Base-by-base conservation (phyloP, 2,888 invertebrate species). In the Caenorhabditis afra region DNA sequence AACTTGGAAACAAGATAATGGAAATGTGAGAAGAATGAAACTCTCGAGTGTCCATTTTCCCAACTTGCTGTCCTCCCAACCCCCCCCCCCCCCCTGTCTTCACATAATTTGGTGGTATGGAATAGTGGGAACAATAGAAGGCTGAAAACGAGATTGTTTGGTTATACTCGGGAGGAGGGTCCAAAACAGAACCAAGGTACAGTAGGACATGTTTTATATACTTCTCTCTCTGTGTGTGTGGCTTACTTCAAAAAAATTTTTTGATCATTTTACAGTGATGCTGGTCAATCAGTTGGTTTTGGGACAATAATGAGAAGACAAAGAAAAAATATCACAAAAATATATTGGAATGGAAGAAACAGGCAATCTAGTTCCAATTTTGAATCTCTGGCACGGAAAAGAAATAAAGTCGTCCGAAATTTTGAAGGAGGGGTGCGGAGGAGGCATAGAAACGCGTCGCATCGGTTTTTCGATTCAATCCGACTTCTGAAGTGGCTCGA, bases 181-280 rank as follows among this genome's bases (percentile, higher is more conserved):
- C 49, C 58, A 59, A 65, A 58, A 70, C 64, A 77, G 65, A 70
- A 58, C 64, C 70, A 65, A 61, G 45, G 59, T 70, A 71, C 59
- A 61, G 66, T 77, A 71, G 23, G 65, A 53, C 71, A 78, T 66
- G 78, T 78, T 78, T 77, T 78, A 78, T 71, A 78, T 71, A 77
- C 77, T 64, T 55, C 29, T 29, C 20, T 62, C 39, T 41, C n/a
- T 20, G 22, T 62, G 55, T 50, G 55, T 71, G 61, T 29, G 44
- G 41, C 59, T 52, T 41, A 39, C 55, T 47, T 37, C 37, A 53
- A 55, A 61, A 61, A 52, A 37, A 10, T 41, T 57, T 68, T 70
- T 55, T 55, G 47, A 57, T 12, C 58, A 41, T 64, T 64, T 71
- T 73, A 73, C 55, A 73, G 64, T 64, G 49, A 20, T 45, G 58